Evolutionary conservation across 2,113 vertebrate species (phyloP), one percentile per base, ranked within the genome.

Genomic region (Rhinolophus sinicus): DNA sequence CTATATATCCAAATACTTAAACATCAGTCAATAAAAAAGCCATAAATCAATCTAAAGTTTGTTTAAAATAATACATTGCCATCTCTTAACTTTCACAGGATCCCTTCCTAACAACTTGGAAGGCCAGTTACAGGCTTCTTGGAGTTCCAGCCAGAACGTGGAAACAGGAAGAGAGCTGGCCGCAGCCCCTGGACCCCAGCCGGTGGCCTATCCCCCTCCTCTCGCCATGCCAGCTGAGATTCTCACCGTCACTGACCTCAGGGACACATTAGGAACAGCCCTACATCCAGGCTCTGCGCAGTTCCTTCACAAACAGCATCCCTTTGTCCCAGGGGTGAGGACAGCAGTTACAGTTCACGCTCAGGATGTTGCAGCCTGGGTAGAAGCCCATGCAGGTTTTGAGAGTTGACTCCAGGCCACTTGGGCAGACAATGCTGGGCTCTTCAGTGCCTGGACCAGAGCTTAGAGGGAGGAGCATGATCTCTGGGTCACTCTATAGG

Each of bases 281-380:
- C 56, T 56, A 8, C 2, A 3, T 26, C 40, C 24, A 19, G n/a
- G 10, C 11, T 76, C 30, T 9, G 47, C 52, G 26, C 6, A 11
- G 5, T 22, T 54, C 14, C 6, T 72, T n/a, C 6, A 35, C 28
- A 11, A 44, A 24, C 33, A 56, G 21, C 19, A 81, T 7, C 24
- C 30, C 26, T 21, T 14, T 7, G 10, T 6, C 3, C 58, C 44
- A 19, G 28, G 1, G 3, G 13, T 21, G 10, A 15, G 10, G 0
- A 10, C 26, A 26, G 50, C 10, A 30, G 69, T 3, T 44, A n/a
- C 12, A 26, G 3, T 9, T 50, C 30, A 58, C 15, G 10, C 18
- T 73, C 18, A 33, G 15, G 47, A 76, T 33, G 8, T 19, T 21
- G 2, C 58, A 75, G 22, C 12, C 38, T 12, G 19, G 40, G 26